Percentiles rank a stretch among this genome's conserved stretches.
These are phyloP conservation scores for Megalurothrips usitatus DNA, from an alignment of 2,888 invertebrate genomes.

Conservation along the genomic window DNA sequence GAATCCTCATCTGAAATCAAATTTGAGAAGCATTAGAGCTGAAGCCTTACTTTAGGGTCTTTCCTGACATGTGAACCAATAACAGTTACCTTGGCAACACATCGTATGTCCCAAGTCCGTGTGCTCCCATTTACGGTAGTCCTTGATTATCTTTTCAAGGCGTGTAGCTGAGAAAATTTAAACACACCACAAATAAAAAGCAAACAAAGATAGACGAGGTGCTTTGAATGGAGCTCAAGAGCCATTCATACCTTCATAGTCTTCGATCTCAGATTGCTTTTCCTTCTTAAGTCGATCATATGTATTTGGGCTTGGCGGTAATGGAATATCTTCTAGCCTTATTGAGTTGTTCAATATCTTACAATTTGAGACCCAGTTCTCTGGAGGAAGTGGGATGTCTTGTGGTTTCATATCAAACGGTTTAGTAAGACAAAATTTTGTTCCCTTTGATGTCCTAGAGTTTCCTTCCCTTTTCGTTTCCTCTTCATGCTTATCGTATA, in stretches of 20 bases:
- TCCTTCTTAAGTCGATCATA: background rate
- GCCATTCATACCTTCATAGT: background rate
- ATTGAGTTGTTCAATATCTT: background rate
- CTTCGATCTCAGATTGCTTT: background rate
- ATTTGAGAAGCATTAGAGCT: background rate
- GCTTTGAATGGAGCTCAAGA: background rate
- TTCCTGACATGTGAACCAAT: background rate
- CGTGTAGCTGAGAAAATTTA: background rate
- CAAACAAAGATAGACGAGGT: background rate
- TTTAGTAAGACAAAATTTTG: background rate
- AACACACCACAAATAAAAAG: background rate
- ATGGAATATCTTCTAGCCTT: background rate
- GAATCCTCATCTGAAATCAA: background rate
- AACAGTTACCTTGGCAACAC: background rate
- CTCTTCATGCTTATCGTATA: background rate
- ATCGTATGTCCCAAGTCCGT: background rate
- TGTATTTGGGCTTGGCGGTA: background rate
- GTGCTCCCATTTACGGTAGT: background rate
- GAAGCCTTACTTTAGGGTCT: background rate
- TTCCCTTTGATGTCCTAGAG: background rate
- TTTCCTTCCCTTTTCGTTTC: too few relatives aligned
- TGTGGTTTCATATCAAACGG: background rate
- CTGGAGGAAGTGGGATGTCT: background rate
- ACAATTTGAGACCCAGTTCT: background rate
- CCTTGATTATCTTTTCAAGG: background rate